Base-by-base conservation (phyloP, 2,888 invertebrate genomes). In the Trachelus stipa region DNA sequence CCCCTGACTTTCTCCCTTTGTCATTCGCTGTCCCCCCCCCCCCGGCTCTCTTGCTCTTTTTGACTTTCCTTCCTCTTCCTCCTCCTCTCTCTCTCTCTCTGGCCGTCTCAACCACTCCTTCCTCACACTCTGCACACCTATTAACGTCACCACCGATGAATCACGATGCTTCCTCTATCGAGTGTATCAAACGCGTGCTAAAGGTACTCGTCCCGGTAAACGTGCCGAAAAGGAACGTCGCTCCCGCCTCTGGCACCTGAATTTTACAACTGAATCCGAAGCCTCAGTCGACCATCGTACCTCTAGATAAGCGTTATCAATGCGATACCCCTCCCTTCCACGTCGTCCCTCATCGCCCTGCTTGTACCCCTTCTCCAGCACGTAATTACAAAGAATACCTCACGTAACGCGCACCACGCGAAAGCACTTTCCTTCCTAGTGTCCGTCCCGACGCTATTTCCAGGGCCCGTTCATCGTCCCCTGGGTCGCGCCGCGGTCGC, bases 401-500 rank as follows among this genome's bases (percentile, higher is more conserved):
- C 76, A 79, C 78, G 68, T 74, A 76, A 34, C 33, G 73, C 75
- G 35, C 34, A 73, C 69, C 74, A 76, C 76, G 75, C 40, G 34
- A 37, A 35, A 76, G 76, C 80, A 74, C 78, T 80, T 74, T 34
- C 12, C 34, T 30, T 34, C 34, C 23, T 23, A n/a, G 34, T 30
- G 23, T 34, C 74, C 74, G 34, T 31, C 34, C 74, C 37, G 37
- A 34, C 37, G 37, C 74, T 34, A 84, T 84, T 84, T 84, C 81
- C 82, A 82, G 81, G 82, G 84, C 80, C 80, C 81, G 80, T 81
- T 83, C 84, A 83, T 84, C 80, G 77, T 84, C 82, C 82, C 82
- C 79, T 78, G 78, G 80, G 81, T 81, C 75, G 73, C 80, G 76
- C 76, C 79, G 79, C 75, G 74, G 30, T 31, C 31, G 71, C 71